Evolutionary conservation across 2,888 invertebrate genomes (phyloP), one percentile per base, ranked within the genome.

Genomic region (Papilio gigon): DNA sequence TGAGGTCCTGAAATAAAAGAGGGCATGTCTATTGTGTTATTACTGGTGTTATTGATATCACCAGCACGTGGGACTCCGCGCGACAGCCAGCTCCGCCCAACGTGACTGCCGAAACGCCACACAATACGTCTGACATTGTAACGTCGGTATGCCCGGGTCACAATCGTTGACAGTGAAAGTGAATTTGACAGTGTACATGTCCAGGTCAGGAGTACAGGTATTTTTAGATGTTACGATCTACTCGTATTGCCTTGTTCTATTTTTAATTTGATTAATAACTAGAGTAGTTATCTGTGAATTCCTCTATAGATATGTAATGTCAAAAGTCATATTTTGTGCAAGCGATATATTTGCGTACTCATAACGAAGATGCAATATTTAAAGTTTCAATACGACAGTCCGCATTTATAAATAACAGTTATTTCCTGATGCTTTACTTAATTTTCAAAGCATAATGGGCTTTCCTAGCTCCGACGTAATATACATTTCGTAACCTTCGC

Each of bases 61-160:
- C 22, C 76, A 72, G 78, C 88, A 87, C 87, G 87, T 87, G 86
- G 80, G 76, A 71, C 50, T 79, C 83, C 86, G 86, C 86, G 86
- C 80, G 72, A 67, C 59, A 75, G 72, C 77, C 80, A 78, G 77
- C 78, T 73, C 77, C 72, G 65, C 69, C 75, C 82, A 83, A 85
- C 87, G 86, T 87, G 86, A 84, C 79, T 76, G 53, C 53, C 40
- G 61, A 67, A 40, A 37, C 73, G 72, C 72, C 74, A 76, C 74
- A 65, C 77, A 76, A 76, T 79, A 76, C 76, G 75, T 73, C 75
- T 72, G 66, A 71, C 58, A 59, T 35, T 35, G 20, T 17, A 33
- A 47, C 8, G 33, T 17, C 17, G n/a, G 22, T 30, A 56, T 60
- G 53, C 53, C 53, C n/a, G 60, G 44, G 35, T 47, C 47, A 35